phyloP scores from a whole-genome alignment of 2,888 invertebrate genomes.

The Lithophane leautieri region DNA sequence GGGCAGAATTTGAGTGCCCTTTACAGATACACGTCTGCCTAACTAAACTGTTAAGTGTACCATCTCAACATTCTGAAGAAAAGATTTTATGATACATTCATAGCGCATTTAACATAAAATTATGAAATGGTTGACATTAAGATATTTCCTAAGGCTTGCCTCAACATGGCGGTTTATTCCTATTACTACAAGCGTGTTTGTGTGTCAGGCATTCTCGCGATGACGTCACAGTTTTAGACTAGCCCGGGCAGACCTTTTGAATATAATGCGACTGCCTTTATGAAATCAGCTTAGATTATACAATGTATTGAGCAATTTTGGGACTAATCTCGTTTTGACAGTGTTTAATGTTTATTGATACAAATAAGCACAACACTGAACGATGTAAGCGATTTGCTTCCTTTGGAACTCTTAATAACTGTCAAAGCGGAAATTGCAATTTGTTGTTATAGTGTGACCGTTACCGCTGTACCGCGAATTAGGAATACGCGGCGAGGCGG shows the following conservation, averaged over 20 bases:
- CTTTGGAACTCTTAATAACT: background rate
- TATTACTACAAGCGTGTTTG: slow-evolving; percentile 65
- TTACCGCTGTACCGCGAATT: too few relatives aligned
- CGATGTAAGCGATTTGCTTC: background rate
- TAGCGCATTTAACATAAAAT: slow-evolving; percentile 44
- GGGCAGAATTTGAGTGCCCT: background rate
- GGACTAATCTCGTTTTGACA: background rate
- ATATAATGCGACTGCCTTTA: slow-evolving; percentile 49
- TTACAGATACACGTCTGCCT: background rate
- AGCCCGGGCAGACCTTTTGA: slow-evolving; percentile 38
- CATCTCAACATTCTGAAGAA: background rate
- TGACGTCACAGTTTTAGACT: slow-evolving; percentile 65
- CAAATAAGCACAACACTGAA: slow-evolving; percentile 12
- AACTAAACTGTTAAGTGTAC: background rate
- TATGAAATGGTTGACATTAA: slow-evolving; percentile 64
- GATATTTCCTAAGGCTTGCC: slow-evolving; percentile 51
- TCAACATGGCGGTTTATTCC: slow-evolving; percentile 45
- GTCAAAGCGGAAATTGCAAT: background rate
- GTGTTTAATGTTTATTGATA: background rate
- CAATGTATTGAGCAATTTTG: slow-evolving; percentile 31
- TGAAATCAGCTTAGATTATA: slow-evolving; percentile 45
- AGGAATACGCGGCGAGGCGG: too few relatives aligned
- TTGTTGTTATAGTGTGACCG: too few relatives aligned
- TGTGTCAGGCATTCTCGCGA: slow-evolving; percentile 51
- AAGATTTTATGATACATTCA: slow-evolving; percentile 47